Conservation (phyloP, 2,888 invertebrate species). For the Latheticus oryzae region DNA sequence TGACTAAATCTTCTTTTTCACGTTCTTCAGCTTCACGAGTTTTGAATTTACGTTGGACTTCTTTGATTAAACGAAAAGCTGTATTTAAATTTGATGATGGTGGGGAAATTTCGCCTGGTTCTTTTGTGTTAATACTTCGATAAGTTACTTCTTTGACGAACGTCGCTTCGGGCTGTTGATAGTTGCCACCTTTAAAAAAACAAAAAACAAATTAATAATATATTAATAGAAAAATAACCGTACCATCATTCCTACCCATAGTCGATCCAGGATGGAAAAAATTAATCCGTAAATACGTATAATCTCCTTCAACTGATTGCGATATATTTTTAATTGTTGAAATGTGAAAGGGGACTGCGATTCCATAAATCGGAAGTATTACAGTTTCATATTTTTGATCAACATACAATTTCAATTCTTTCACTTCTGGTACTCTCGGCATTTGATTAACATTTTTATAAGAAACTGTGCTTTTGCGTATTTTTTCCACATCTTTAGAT, state of each 20-base stretch:
- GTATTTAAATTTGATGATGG: constrained; percentile 96
- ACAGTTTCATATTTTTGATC: constrained; percentile 98
- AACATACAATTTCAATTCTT: constrained; percentile 93
- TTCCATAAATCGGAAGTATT: constrained; percentile 96
- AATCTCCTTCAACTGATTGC: constrained; percentile 98
- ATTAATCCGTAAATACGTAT: constrained; percentile 97
- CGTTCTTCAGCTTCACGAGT: constrained; percentile 98
- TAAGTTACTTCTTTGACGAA: constrained; percentile 99
- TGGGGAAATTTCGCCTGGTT: constrained; percentile 93
- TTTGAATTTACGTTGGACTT: constrained; percentile 96
- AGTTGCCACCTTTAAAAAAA: constrained; percentile 72
- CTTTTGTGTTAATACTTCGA: constrained; percentile 96
- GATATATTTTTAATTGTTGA: constrained; percentile 99
- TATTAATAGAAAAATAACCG: no score
- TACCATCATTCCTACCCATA: constrained; percentile 89
- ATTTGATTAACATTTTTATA: constrained; percentile 93
- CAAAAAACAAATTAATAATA: constrained; percentile 1
- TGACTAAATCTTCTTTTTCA: constrained; percentile 98
- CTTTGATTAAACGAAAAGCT: constrained; percentile 97
- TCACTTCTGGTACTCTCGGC: constrained; percentile 93
- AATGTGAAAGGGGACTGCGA: constrained; percentile 98
- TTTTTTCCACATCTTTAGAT: constrained; percentile 87
- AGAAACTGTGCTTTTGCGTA: constrained; percentile 93
- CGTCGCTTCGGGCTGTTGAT: constrained; percentile 95
- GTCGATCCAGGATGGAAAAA: constrained; percentile 99